Evolutionary conservation across 1,140 invertebrate genomes (phyloP).

Genomic region (Drosophila nasuta): DNA sequence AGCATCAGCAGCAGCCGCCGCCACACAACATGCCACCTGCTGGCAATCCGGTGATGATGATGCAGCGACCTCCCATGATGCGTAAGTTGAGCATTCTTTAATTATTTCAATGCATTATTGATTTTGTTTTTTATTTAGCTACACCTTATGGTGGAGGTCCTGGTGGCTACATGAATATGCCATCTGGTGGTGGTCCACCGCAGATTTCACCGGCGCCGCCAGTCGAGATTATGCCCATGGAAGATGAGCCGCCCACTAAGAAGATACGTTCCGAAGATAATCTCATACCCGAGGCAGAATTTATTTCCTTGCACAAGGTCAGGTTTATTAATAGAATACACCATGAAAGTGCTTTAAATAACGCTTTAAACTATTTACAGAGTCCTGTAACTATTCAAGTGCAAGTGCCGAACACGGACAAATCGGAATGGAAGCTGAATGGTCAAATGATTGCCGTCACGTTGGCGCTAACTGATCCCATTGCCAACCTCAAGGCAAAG

Average conservation of each 20-base stretch:
- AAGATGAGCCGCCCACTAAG: slow-evolving; percentile 95
- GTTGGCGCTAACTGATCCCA: slow-evolving; percentile 92
- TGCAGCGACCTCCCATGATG: slow-evolving; percentile 87
- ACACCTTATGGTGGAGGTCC: slow-evolving; percentile 83
- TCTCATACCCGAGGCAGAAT: slow-evolving; percentile 92
- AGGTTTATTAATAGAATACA: slow-evolving; percentile 68
- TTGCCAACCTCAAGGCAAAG: slow-evolving; percentile 94
- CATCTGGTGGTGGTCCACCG: slow-evolving; percentile 49
- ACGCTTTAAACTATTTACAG: slow-evolving; percentile 46
- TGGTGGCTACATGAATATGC: slow-evolving; percentile 84
- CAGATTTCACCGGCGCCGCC: slow-evolving; percentile 85
- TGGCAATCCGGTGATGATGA: slow-evolving; percentile 88
- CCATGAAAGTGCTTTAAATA: not conserved
- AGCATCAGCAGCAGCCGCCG: slow-evolving; percentile 64
- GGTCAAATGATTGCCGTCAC: slow-evolving; percentile 94
- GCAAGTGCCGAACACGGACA: slow-evolving; percentile 93
- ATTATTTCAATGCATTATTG: not conserved
- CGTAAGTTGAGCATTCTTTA: slow-evolving; percentile 79
- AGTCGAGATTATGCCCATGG: slow-evolving; percentile 85
- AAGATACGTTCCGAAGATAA: slow-evolving; percentile 96
- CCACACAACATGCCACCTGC: slow-evolving; percentile 50
- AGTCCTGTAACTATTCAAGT: slow-evolving; percentile 92
- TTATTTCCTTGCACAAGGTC: slow-evolving; percentile 85
- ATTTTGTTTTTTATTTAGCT: slow-evolving; percentile 44
- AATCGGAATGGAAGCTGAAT: slow-evolving; percentile 98